Conservation (phyloP, 2,888 invertebrate genomes). For the Choristoneura rosaceana region DNA sequence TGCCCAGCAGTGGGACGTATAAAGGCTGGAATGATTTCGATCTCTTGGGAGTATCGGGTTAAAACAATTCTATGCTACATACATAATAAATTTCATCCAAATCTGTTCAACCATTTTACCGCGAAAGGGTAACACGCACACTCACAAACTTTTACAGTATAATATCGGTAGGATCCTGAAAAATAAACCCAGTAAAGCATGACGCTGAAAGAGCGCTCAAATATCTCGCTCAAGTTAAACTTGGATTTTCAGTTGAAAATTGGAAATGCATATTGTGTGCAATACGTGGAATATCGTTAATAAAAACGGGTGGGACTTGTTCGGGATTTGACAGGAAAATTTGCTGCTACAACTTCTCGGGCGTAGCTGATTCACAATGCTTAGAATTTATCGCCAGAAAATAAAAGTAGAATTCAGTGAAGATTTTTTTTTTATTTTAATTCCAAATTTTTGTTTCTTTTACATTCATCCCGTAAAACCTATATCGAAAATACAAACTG, state of each 20-base stretch:
- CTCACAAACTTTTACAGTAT: not conserved
- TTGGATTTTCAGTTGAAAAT: not conserved
- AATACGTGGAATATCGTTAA: not conserved
- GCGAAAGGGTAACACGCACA: not conserved
- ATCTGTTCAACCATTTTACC: not conserved
- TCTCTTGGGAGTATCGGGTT: too few relatives aligned
- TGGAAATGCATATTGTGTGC: not conserved
- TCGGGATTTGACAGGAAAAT: not conserved
- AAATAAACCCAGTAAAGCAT: not conserved
- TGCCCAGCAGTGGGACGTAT: too few relatives aligned
- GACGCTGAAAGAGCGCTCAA: not conserved
- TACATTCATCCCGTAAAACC: too few relatives aligned
- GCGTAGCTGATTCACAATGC: not conserved
- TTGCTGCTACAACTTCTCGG: not conserved
- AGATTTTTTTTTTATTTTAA: too few relatives aligned
- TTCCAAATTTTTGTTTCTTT: too few relatives aligned
- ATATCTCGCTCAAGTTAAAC: not conserved
- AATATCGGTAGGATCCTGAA: too few relatives aligned
- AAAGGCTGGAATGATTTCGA: too few relatives aligned
- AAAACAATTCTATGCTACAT: too few relatives aligned
- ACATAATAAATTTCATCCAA: too few relatives aligned
- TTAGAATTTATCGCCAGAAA: too few relatives aligned
- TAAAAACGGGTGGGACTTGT: slow-evolving; percentile 5
- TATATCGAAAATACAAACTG: too few relatives aligned
- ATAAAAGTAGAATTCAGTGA: too few relatives aligned